A percentile compares a stretch with the other conserved stretches of the same genome.
phyloP scores from a whole-genome alignment of 2,797 vertebrate species.

The Sternotherus odoratus region DNA sequence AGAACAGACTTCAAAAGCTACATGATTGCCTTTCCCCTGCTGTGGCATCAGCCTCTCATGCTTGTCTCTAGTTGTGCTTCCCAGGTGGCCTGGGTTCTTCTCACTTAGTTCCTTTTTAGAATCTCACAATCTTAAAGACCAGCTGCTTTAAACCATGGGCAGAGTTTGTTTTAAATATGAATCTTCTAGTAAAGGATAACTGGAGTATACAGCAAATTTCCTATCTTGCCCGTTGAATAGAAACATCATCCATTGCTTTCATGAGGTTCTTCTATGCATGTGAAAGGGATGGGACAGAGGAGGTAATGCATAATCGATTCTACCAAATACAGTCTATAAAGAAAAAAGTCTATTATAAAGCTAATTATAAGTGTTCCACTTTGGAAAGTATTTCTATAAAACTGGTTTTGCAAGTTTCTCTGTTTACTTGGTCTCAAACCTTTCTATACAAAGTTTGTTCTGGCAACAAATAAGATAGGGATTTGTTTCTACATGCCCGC shows the following conservation, averaged over 20 bases:
- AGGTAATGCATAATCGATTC: background rate
- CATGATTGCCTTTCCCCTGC: background rate
- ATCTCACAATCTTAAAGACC: background rate
- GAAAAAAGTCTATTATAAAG: background rate
- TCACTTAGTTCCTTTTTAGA: background rate
- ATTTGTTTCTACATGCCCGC: background rate
- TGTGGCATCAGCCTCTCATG: background rate
- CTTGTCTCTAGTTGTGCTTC: background rate
- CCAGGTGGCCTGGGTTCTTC: background rate
- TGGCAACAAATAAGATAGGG: constrained; percentile 21
- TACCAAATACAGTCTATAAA: background rate
- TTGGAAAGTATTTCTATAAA: background rate
- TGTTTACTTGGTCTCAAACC: background rate
- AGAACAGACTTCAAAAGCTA: background rate
- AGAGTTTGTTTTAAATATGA: background rate
- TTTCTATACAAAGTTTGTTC: constrained; percentile 8
- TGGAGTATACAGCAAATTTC: background rate
- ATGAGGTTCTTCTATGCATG: background rate
- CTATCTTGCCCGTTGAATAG: background rate
- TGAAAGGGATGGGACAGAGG: background rate
- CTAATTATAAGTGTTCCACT: background rate
- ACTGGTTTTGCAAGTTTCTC: background rate
- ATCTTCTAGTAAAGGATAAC: background rate
- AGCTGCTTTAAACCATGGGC: background rate
- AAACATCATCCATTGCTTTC: background rate